Conservation (phyloP, 2,797 vertebrate genomes). For the Cossypha heuglini region DNA sequence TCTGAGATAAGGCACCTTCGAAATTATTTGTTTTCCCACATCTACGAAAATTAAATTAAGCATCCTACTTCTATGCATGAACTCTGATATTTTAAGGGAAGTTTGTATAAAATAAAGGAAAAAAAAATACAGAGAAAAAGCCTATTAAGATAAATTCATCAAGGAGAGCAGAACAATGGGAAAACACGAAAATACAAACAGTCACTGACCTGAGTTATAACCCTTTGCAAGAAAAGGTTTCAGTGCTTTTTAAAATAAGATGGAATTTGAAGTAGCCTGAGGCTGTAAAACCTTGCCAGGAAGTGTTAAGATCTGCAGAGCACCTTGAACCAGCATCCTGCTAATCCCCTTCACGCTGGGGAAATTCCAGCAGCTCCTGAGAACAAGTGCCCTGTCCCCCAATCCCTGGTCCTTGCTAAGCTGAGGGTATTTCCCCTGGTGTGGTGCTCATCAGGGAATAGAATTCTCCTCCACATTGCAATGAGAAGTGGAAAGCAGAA, state of each 20-base stretch:
- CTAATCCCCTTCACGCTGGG: background rate
- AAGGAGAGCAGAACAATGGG: background rate
- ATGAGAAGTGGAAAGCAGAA: background rate
- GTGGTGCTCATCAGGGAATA: background rate
- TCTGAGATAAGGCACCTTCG: background rate
- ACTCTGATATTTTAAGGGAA: background rate
- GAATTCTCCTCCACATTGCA: background rate
- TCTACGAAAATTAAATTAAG: background rate
- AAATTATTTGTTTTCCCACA: background rate
- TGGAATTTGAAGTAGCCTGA: background rate
- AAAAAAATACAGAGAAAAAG: background rate
- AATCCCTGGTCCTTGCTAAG: background rate
- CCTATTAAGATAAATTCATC: background rate
- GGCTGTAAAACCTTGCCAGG: slow-evolving; percentile 19
- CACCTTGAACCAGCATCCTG: background rate
- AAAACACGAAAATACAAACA: background rate
- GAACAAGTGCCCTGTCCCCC: accelerated
- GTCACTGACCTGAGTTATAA: background rate
- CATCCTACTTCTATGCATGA: background rate
- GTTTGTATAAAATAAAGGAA: accelerated
- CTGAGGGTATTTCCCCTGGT: background rate
- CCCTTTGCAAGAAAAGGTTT: background rate
- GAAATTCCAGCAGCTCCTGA: background rate
- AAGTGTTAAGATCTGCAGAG: background rate
- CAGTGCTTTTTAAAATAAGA: background rate